Evolutionary conservation across 2,888 invertebrate species (phyloP).

Genomic region (Diarsia dahlii): DNA sequence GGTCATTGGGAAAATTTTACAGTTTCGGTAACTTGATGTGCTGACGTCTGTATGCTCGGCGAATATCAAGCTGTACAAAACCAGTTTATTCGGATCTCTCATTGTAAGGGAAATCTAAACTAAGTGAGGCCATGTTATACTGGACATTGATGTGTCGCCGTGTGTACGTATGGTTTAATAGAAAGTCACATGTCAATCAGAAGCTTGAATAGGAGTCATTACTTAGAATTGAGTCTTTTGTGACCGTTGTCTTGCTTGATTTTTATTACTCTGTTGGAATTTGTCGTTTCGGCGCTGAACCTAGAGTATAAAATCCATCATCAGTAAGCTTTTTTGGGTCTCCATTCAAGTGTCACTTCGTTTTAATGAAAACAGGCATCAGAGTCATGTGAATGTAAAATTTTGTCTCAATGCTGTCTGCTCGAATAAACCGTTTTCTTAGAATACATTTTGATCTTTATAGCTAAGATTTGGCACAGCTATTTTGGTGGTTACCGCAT

Average conservation of each 20-base stretch:
- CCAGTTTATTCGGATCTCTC: no score
- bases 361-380: not conserved
- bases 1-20: no score
- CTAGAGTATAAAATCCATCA: not conserved
- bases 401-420: no score
- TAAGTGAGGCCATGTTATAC: no score
- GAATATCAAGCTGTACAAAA: no score
- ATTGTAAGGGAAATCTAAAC: no score
- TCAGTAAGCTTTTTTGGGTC: not conserved
- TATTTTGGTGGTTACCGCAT: conserved; percentile 32
- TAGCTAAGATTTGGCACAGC: conserved; percentile 38
- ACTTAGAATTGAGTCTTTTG: conserved; percentile 1
- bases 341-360: not conserved
- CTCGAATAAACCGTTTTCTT: conserved; percentile 21
- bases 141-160: no score
- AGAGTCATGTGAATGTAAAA: not conserved
- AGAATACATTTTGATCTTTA: conserved; percentile 30
- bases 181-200: conserved; percentile 49
- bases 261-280: not conserved
- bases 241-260: not conserved
- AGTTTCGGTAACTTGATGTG: no score
- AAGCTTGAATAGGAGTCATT: conserved; percentile 22
- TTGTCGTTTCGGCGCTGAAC: not conserved
- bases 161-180: conserved; percentile 31
- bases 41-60: no score